phyloP scores from a whole-genome alignment of 2,113 vertebrate species.

The Garra rufa region DNA sequence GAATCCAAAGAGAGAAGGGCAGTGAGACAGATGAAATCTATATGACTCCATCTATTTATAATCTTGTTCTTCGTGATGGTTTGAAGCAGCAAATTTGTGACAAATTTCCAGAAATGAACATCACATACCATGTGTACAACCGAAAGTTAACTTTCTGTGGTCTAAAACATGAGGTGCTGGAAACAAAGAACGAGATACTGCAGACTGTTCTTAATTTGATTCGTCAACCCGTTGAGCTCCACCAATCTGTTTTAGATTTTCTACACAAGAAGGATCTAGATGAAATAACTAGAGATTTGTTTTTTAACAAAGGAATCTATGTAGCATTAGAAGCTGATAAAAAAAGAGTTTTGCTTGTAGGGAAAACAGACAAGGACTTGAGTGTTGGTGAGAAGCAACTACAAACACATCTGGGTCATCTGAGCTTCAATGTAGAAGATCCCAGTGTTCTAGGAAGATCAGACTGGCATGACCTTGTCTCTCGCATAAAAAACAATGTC shows the following conservation, averaged over 20 bases:
- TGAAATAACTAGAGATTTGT: constrained; percentile 71
- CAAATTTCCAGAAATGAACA: constrained; percentile 71
- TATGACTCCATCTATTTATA: constrained; percentile 66
- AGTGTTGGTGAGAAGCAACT: constrained; percentile 77
- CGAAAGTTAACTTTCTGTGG: constrained; percentile 74
- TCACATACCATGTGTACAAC: constrained; percentile 63
- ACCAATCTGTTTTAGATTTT: constrained; percentile 71
- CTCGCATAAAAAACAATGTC: constrained; percentile 47
- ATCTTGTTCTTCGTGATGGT: constrained; percentile 70
- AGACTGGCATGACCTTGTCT: constrained; percentile 74
- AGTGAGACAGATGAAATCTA: constrained; percentile 64
- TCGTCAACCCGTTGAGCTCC: constrained; percentile 59
- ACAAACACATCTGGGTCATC: constrained; percentile 59
- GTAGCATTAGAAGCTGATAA: constrained; percentile 72
- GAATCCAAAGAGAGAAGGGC: constrained; percentile 70
- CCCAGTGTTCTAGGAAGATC: constrained; percentile 59
- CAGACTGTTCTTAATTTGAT: constrained; percentile 67
- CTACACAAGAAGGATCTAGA: constrained; percentile 69
- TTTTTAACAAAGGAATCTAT: constrained; percentile 73
- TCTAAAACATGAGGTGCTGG: constrained; percentile 73
- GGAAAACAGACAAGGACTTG: constrained; percentile 66
- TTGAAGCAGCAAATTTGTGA: constrained; percentile 61
- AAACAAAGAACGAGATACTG: constrained; percentile 71
- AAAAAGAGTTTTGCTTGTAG: constrained; percentile 68
- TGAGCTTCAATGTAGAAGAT: constrained; percentile 72